Evolutionary conservation across 2,113 vertebrate species (phyloP).

Genomic region (Phycodurus eques): DNA sequence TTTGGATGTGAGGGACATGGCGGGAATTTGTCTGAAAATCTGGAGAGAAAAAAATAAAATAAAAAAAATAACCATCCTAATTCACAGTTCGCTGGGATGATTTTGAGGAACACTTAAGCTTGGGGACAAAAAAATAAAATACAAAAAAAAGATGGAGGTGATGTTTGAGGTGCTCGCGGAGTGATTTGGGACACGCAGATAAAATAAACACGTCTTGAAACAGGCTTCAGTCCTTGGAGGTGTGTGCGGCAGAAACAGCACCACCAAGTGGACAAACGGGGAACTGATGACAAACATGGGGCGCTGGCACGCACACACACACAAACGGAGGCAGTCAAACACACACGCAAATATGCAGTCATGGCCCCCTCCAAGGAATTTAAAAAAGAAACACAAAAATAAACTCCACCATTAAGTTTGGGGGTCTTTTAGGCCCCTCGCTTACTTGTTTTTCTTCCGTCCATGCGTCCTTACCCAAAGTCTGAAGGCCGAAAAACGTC

Average conservation of each 20-base stretch:
- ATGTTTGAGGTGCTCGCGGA: conserved; percentile 41
- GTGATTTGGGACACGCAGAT: conserved; percentile 30
- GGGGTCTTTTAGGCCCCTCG: conserved; percentile 24
- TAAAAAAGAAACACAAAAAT: conserved; percentile 66
- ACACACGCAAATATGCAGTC: conserved; percentile 41
- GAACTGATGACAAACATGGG: conserved; percentile 29
- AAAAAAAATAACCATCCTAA: too few relatives aligned
- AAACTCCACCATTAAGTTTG: conserved; percentile 65
- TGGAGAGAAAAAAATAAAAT: not conserved
- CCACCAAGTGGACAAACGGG: conserved; percentile 24
- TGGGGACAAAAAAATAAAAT: not conserved
- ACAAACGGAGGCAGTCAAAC: conserved; percentile 21
- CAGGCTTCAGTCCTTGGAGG: conserved; percentile 48
- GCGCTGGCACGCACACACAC: conserved; percentile 21
- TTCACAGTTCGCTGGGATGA: not conserved
- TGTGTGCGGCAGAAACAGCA: conserved; percentile 23
- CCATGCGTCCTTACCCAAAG: conserved; percentile 17
- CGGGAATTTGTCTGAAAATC: not conserved
- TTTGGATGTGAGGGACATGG: conserved; percentile 8
- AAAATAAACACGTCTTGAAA: conserved; percentile 58
- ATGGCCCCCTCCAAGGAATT: conserved; percentile 25
- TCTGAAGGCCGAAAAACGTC: conserved; percentile 39
- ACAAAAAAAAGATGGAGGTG: conserved; percentile 10
- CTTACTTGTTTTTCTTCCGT: conserved; percentile 17
- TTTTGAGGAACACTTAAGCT: not conserved